Base-by-base conservation (phyloP, 2,888 invertebrate species). In the Leucoma salicis region DNA sequence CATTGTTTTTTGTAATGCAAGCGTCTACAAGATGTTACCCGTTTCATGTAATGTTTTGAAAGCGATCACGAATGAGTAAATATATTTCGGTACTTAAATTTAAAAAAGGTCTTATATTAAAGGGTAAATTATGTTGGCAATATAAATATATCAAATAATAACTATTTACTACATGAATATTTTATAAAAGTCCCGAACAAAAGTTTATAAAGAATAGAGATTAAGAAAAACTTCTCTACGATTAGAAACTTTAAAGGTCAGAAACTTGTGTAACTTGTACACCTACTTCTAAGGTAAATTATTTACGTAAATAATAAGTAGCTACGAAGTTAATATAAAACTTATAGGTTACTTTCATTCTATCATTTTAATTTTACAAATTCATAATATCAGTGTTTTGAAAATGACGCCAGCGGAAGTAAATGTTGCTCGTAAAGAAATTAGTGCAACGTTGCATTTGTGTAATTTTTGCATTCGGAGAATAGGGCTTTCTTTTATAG, bases 401-500 rank as follows among this genome's bases (percentile, higher is more conserved):
- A 42, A 33, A 43, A 21, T 46, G 43, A 21, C 34, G 11, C 13
- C 0, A 5, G 27, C 36, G 21, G 31, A 54, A 13, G 42, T 44
- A 37, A 4, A 8, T 13, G 41, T 52, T 1, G 70, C 74, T 14
- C 51, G 44, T n/a, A 53, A 55, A 31, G 81, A 82, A 63, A 77
- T 81, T 34, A 51, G 62, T 14, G 63, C 64, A 39, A 75, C 78
- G 1, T 53, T 82, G 31, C 58, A 51, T 7, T 49, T 78, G 21
- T 75, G 74, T 31, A 76, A 78, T 46, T 74, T 73, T 47, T 79
- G 74, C 41, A 70, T 76, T 16, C 63, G 72, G 12, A 55, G 61
- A 41, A 55, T 80, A 24, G 80, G 78, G 0, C 52, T 81, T 12
- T 78, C 79, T 11, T 77, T 81, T 18, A 68, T 70, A 35, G 74